These are phyloP conservation scores for Athalia rosae DNA, from an alignment of 2,888 invertebrate species.

Conservation along the genomic window DNA sequence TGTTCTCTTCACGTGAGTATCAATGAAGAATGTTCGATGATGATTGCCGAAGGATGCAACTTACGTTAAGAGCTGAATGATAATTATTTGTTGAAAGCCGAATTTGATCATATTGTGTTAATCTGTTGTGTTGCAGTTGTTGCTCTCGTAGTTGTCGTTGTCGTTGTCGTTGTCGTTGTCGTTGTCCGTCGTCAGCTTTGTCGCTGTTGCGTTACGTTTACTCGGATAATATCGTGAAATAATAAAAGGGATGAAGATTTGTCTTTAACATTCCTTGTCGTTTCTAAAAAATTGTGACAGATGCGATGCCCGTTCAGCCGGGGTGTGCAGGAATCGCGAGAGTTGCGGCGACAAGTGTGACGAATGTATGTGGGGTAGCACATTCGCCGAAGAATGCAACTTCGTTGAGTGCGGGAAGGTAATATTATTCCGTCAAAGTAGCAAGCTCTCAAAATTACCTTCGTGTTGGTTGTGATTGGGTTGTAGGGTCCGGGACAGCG, in stretches of 20 bases:
- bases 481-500: slow-evolving; percentile 72
- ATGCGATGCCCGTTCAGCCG: slow-evolving; percentile 58
- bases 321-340: slow-evolving; percentile 54
- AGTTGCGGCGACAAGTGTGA: slow-evolving; percentile 61
- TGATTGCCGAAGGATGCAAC: too few relatives aligned
- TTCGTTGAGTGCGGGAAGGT: slow-evolving; percentile 62
- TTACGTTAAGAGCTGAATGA: too few relatives aligned
- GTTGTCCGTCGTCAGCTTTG: not conserved
- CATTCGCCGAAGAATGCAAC: slow-evolving; percentile 58
- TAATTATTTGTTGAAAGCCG: too few relatives aligned
- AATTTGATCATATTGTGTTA: too few relatives aligned
- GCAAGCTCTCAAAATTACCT: not conserved
- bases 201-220: not conserved
- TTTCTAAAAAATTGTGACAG: slow-evolving; percentile 45
- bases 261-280: not conserved
- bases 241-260: not conserved
- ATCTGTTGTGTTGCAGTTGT: too few relatives aligned
- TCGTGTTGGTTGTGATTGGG: slow-evolving; percentile 8
- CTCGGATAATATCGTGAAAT: too few relatives aligned
- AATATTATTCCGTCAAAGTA: not conserved
- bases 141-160: too few relatives aligned
- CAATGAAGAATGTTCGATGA: too few relatives aligned
- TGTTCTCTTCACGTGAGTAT: too few relatives aligned
- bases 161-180: too few relatives aligned
- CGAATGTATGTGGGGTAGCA: slow-evolving; percentile 60